Base-by-base conservation (phyloP, 2,113 vertebrate species). In the Ondatra zibethicus region DNA sequence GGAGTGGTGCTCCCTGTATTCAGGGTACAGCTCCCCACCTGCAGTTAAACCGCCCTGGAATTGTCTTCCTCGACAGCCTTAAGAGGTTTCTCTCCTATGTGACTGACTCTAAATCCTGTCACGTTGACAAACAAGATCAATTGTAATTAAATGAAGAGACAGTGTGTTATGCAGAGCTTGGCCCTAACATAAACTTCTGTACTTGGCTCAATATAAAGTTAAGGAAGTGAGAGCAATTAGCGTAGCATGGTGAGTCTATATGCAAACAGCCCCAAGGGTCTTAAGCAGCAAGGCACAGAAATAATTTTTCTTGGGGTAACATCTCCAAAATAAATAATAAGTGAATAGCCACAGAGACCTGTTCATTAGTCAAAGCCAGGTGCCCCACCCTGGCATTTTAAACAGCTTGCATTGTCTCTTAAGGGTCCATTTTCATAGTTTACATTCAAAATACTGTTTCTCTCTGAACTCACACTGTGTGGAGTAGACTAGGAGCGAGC, bases 391-490 rank as follows among this genome's bases (percentile, higher is more conserved):
- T 73, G 10, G 31, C 33, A 10, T 21, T 70, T 86, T 25, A 94
- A 75, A 17, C 31, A 42, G 13, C 39, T 95, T 70, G 25, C 7
- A 77, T 47, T 66, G 61, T 65, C 91, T 70, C 68, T 87, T 65
- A 66, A 25, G 80, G 9, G 33, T 76, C n/a, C 65, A 25, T 76
- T 55, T 77, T 47, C 42, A 76, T 90, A 82, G 65, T 68, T 84
- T 66, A 89, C 82, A 84, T n/a, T 93, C 90, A 75, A 93, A 92
- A 31, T 31, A 36, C 61, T 39, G n/a, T 94, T 95, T 90, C 75
- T 70, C 36, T 91, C 52, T 89, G 66, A 91, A 94, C 61, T 80
- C 52, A 31, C 2, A 92, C 3, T 61, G 33, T 70, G 58, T 94
- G 89, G 86, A 21, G 70, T 90, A 91, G 36, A 73, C 47, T 61